These are phyloP conservation scores for Trissoscelio sp. DNA, from an alignment of 2,888 invertebrate genomes.

Conservation along the genomic window DNA sequence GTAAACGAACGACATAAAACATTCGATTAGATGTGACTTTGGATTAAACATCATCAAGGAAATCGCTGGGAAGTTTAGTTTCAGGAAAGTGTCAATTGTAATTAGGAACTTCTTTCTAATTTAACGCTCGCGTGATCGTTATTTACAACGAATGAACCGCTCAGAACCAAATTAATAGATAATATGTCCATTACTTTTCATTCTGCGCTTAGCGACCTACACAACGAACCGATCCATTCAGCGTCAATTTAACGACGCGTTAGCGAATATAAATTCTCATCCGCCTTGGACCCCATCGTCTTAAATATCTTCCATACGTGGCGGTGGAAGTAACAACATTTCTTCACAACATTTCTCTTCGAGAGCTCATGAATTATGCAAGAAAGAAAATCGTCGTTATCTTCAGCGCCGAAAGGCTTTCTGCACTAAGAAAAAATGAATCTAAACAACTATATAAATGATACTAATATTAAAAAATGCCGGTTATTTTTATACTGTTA, in stretches of 20 bases:
- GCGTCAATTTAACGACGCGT: constrained; percentile 74
- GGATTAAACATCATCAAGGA: neutral
- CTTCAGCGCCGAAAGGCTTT: neutral
- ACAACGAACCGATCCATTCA: constrained; percentile 76
- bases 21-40: neutral
- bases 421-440: neutral
- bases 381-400: constrained; percentile 10
- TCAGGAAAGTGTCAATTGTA: constrained; percentile 43
- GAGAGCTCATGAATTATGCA: constrained; percentile 13
- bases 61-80: constrained; percentile 7
- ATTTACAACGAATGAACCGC: constrained; percentile 52
- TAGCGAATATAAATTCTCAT: constrained; percentile 60
- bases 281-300: constrained; percentile 52
- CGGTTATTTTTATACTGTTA: too few relatives aligned
- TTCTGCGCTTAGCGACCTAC: constrained; percentile 75
- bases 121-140: constrained; percentile 47
- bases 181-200: constrained; percentile 76
- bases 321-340: constrained; percentile 14
- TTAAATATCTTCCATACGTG: constrained; percentile 8
- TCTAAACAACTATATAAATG: too few relatives aligned
- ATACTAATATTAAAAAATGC: too few relatives aligned
- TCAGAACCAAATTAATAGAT: constrained; percentile 74
- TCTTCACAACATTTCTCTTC: constrained; percentile 16
- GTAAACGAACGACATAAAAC: constrained; percentile 18
- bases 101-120: constrained; percentile 52